Percentiles rank a stretch among this genome's conserved stretches.
Evolutionary conservation across 2,888 invertebrate genomes (phyloP).

Genomic region (Lithophane socia): DNA sequence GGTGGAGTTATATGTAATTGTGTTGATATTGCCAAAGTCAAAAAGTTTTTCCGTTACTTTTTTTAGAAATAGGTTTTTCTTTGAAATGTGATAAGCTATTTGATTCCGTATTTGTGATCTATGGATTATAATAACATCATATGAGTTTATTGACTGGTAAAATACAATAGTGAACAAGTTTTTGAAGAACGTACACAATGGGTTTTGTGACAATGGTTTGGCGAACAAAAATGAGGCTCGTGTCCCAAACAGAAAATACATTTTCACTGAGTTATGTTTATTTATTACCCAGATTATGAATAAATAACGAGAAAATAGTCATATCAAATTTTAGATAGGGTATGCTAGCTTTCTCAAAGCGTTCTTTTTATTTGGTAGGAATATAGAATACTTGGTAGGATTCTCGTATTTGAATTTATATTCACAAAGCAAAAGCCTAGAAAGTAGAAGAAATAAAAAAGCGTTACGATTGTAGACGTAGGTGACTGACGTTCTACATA

Average conservation of each 20-base stretch:
- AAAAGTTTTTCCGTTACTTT: conserved; percentile 42
- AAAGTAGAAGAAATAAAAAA: background rate
- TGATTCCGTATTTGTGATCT: conserved; percentile 51
- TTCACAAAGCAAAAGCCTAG: background rate
- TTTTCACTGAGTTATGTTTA: background rate
- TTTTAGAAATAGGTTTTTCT: conserved; percentile 35
- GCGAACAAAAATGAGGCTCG: background rate
- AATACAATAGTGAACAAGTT: conserved; percentile 6
- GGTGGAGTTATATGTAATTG: conserved; percentile 75
- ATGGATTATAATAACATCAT: conserved; percentile 23
- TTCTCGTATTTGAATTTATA: background rate
- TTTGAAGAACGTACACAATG: background rate
- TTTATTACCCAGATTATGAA: too few species aligned
- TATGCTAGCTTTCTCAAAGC: background rate
- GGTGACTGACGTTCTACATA: background rate
- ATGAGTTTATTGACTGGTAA: conserved; percentile 34
- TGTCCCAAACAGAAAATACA: background rate
- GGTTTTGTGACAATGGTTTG: background rate
- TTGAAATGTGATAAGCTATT: conserved; percentile 57
- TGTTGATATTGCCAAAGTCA: conserved; percentile 57
- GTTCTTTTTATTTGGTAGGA: background rate
- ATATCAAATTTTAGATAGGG: background rate
- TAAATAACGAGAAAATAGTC: background rate
- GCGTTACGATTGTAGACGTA: background rate
- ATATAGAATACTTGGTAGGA: background rate